These are phyloP conservation scores for Unio delphinus DNA, from an alignment of 2,888 invertebrate genomes.

Conservation along the genomic window DNA sequence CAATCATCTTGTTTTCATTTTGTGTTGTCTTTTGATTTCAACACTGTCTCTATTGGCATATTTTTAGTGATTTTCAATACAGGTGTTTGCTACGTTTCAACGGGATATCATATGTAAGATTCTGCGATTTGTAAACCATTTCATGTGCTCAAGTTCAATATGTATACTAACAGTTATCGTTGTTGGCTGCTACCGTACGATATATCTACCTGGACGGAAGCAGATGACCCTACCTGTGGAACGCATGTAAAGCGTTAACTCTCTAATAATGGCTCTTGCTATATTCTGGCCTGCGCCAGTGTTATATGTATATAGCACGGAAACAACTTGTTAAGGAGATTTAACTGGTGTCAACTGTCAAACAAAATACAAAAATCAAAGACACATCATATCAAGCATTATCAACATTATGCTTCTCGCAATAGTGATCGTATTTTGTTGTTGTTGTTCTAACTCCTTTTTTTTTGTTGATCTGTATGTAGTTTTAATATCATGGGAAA, in stretches of 20 bases:
- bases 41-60: conserved; percentile 30
- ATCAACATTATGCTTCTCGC: conserved; percentile 42
- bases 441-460: conserved; percentile 27
- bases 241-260: conserved; percentile 24
- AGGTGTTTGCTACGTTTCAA: conserved; percentile 24
- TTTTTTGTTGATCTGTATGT: conserved; percentile 33
- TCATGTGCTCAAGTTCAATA: conserved; percentile 30
- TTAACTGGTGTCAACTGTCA: conserved; percentile 45
- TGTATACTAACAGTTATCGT: conserved; percentile 34
- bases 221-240: conserved; percentile 36
- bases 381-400: conserved; percentile 33
- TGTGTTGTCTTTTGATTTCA: conserved; percentile 31
- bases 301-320: conserved; percentile 43
- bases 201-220: conserved; percentile 43
- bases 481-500: conserved; percentile 10
- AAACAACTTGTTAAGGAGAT: conserved; percentile 24
- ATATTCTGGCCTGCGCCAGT: conserved; percentile 43
- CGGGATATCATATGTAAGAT: conserved; percentile 33
- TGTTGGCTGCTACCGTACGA: conserved; percentile 46
- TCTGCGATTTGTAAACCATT: conserved; percentile 35
- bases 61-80: conserved; percentile 33
- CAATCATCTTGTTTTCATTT: conserved; percentile 40
- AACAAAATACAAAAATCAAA: conserved; percentile 28
- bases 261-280: conserved; percentile 19
- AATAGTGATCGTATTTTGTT: conserved; percentile 26